phyloP scores from a whole-genome alignment of 1,140 invertebrate species.

The Calephelis nemesis region DNA sequence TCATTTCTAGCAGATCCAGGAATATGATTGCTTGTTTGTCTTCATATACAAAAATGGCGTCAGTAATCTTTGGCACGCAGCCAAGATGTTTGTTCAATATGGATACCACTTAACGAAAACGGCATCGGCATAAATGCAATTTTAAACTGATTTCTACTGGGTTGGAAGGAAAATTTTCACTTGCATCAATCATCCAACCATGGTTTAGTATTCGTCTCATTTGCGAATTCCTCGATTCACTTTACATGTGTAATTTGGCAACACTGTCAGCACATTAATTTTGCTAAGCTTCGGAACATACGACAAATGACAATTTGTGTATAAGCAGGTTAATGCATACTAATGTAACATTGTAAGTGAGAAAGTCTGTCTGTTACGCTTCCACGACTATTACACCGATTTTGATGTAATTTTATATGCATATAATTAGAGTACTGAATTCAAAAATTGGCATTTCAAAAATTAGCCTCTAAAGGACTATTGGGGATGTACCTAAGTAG shows the following conservation, averaged over 20 bases:
- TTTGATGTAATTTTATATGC: too few relatives aligned
- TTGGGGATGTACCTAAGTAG: too few relatives aligned
- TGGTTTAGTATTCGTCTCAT: conserved; percentile 28
- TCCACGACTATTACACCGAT: too few relatives aligned
- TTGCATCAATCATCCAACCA: conserved; percentile 30
- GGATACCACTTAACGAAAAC: conserved; percentile 36
- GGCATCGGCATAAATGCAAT: conserved; percentile 57
- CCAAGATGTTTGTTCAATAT: conserved; percentile 49
- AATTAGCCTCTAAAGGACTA: too few relatives aligned
- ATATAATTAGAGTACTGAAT: too few relatives aligned
- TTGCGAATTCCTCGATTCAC: conserved; percentile 23
- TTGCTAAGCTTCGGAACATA: neutral
- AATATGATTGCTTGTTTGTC: too few relatives aligned
- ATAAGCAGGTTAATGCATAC: too few relatives aligned
- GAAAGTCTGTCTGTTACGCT: too few relatives aligned
- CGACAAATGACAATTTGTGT: too few relatives aligned
- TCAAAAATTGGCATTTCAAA: too few relatives aligned
- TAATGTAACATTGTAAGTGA: too few relatives aligned
- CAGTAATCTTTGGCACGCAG: conserved; percentile 43
- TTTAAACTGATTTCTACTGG: conserved; percentile 70
- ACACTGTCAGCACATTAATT: neutral
- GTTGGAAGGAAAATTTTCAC: conserved; percentile 62
- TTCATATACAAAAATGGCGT: conserved; percentile 3
- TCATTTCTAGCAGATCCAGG: too few relatives aligned
- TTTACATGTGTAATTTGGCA: conserved; percentile 7